Evolutionary conservation across 35 echinoderm and acorn worm genomes (phyloP), one percentile per base, ranked within the genome.

Genomic region (Anneissia japonica): DNA sequence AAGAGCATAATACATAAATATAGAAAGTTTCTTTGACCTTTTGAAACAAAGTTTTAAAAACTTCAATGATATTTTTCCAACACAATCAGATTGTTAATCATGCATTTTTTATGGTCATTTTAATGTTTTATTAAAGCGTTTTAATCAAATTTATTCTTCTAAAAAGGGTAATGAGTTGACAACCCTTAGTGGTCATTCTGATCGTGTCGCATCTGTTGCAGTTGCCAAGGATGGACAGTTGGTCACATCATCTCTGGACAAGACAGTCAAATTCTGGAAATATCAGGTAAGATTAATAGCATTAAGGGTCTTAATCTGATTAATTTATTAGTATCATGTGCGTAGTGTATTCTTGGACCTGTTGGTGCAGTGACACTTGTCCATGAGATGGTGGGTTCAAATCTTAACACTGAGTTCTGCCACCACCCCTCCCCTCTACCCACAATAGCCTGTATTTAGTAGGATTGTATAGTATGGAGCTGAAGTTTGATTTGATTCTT

Each of bases 111-210:
- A n/a, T n/a, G n/a, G n/a, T n/a, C n/a, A n/a, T n/a, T n/a, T n/a
- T n/a, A n/a, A n/a, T n/a, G n/a, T n/a, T n/a, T n/a, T n/a, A n/a
- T n/a, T n/a, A n/a, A n/a, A n/a, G n/a, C n/a, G n/a, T n/a, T n/a
- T n/a, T n/a, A n/a, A n/a, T n/a, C n/a, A n/a, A n/a, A n/a, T n/a
- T n/a, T n/a, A n/a, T 72, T 55, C 35, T 40, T 34, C 14, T 84
- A 31, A 38, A 72, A 36, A 97, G 95, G 91, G 95, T 39, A 93
- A 97, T 86, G 91, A 97, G 73, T 46, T 93, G 37, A 77, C 88
- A 35, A 84, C 88, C 3, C 78, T 97, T 46, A 97, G 73, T 86
- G 95, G 95, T 32, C 95, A 97, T 76, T 90, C 88, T 4, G 95
- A 93, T 45, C 73, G 95, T 37, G 95, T 97, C 0, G 35, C 85